Evolutionary conservation across 1,140 invertebrate genomes (phyloP), one percentile per base, ranked within the genome.

Genomic region (Drosophila subpulchrella): DNA sequence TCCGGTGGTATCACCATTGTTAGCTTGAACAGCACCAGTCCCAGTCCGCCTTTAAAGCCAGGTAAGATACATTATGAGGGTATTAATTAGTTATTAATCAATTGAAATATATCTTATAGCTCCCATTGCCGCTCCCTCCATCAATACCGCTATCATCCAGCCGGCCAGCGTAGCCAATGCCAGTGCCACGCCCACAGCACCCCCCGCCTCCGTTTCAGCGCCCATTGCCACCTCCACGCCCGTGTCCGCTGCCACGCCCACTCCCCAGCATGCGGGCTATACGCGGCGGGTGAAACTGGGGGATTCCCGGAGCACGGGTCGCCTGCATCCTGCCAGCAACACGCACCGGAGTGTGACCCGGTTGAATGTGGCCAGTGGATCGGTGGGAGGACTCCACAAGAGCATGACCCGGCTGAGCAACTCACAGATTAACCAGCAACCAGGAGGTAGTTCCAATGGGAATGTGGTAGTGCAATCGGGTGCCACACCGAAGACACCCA

Each of bases 361-460:
- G 15, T 93, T 96, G 7, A 96, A 96, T 92, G 94, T 96, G 75
- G 95, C 94, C 54, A 94, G 94, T 39, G 95, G 95, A 17, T 96
- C 96, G 6, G 95, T 96, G 15, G 95, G 95, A 10, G 96, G 95
- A n/a, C 93, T 96, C 1, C 96, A 96, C 88, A 96, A 96, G 88
- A 96, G 96, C 86, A 96, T 96, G 95, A 96, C 96, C n/a, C 93
- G 96, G 41, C 91, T 96, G 42, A 96, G 95, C 67, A 96, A 95
- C 8, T 96, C 95, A 54, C 95, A 96, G 83, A 95, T 96, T 60
- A 94, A 94, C 82, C 90, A 91, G 44, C 86, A 91, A 30, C 85
- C 91, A 0, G 80, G 79, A 0, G 86, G 86, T 39, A 91, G 63
- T 17, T 92, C 91, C 38, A 92, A 92, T 34, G 75, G 91, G 5